These are phyloP conservation scores for Alloplasta piceator DNA, from an alignment of 2,888 invertebrate genomes.

Conservation along the genomic window DNA sequence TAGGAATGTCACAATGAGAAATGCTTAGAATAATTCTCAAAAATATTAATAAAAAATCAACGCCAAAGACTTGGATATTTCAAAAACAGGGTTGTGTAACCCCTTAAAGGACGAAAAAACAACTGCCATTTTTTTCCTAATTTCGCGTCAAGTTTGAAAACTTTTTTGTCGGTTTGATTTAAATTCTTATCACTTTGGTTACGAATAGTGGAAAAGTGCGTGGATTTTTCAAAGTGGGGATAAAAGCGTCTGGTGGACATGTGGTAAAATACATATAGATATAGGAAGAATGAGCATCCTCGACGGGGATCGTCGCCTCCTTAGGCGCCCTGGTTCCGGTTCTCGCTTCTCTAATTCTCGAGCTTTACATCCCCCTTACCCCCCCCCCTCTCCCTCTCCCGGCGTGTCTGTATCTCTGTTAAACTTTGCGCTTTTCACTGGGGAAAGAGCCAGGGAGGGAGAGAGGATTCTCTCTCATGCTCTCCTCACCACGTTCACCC, in stretches of 20 bases:
- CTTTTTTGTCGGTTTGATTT: too few species aligned
- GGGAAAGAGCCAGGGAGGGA: too few species aligned
- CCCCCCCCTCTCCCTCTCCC: conserved; percentile 46
- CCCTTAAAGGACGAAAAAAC: too few species aligned
- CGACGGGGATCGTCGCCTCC: conserved; percentile 58
- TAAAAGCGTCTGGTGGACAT: conserved; percentile 34
- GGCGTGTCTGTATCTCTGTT: conserved; percentile 47
- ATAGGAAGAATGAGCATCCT: conserved; percentile 45
- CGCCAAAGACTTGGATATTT: too few species aligned
- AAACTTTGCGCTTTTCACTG: conserved; percentile 52
- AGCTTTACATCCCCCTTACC: conserved; percentile 47
- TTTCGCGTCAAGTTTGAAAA: too few species aligned
- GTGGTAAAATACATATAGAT: conserved; percentile 12
- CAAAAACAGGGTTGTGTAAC: too few species aligned
- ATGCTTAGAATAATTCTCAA: too few species aligned
- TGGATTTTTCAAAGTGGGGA: not conserved
- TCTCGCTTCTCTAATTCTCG: conserved; percentile 60
- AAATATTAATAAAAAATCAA: too few species aligned
- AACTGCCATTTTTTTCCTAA: too few species aligned
- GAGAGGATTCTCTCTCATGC: conserved; percentile 26
- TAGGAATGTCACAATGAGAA: too few species aligned
- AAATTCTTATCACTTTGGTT: too few species aligned
- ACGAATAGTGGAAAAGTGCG: too few species aligned
- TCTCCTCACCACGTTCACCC: conserved; percentile 73
- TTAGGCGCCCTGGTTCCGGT: conserved; percentile 59